Conservation (phyloP, 2,797 vertebrate genomes). For the Thunnus albacares region DNA sequence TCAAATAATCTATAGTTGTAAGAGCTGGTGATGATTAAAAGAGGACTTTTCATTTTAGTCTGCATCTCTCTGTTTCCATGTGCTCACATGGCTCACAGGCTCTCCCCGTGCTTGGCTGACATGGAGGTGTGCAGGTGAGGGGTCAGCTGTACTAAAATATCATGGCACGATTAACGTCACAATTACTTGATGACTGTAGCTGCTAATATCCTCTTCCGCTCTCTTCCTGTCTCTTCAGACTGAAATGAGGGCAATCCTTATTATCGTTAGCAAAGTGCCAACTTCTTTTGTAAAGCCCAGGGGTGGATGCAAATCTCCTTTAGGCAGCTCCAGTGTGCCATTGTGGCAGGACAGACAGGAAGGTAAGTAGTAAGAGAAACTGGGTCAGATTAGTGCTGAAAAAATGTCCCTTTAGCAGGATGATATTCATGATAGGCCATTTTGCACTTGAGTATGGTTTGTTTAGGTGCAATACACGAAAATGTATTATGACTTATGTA, state of each 20-base stretch:
- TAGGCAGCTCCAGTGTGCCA: conserved; percentile 45
- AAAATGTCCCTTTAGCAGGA: conserved; percentile 20
- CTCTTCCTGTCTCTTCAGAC: conserved; percentile 15
- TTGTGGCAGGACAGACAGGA: conserved; percentile 44
- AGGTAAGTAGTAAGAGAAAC: conserved; percentile 53
- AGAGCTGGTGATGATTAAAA: conserved; percentile 16
- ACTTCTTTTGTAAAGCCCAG: conserved; percentile 56
- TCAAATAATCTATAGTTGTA: conserved; percentile 11
- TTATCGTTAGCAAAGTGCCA: conserved; percentile 52
- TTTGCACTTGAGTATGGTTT: not conserved
- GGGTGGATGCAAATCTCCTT: conserved; percentile 56
- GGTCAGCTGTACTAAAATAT: conserved; percentile 29
- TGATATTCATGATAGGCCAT: conserved; percentile 8
- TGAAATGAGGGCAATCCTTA: conserved; percentile 67
- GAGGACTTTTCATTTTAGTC: conserved; percentile 7
- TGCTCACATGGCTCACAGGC: not conserved
- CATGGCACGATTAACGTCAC: conserved; percentile 36
- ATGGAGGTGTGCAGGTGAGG: conserved; percentile 16
- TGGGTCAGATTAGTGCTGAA: conserved; percentile 56
- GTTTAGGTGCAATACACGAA: not conserved
- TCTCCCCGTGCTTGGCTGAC: not conserved
- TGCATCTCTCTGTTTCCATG: not conserved
- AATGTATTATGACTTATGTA: not conserved
- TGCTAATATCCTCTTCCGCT: conserved; percentile 30
- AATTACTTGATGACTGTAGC: conserved; percentile 47